phyloP scores from a whole-genome alignment of 1,140 invertebrate species.

The Pseudoatta argentina region DNA sequence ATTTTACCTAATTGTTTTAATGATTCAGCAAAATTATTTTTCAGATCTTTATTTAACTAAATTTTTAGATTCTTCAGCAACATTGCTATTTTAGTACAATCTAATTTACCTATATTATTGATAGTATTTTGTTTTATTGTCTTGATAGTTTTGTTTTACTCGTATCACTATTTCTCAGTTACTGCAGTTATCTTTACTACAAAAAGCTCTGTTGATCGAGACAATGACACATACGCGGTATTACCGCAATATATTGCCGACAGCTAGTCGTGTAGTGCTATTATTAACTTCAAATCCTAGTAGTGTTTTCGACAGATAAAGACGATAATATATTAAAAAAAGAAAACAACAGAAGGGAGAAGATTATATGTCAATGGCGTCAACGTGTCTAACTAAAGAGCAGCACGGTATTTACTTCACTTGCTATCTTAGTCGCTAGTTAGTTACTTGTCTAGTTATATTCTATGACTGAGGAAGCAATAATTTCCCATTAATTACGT shows the following conservation, averaged over 20 bases:
- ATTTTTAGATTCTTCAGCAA: too few species aligned
- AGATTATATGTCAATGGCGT: background rate
- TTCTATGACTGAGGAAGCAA: background rate
- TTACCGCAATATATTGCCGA: slow-evolving; percentile 18
- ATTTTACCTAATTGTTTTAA: too few species aligned
- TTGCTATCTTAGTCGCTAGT: background rate
- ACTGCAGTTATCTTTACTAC: slow-evolving; percentile 20
- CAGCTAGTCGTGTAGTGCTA: background rate
- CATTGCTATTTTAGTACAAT: background rate
- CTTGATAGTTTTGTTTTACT: background rate
- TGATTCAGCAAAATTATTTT: too few species aligned
- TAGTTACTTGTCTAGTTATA: background rate
- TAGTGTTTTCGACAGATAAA: background rate
- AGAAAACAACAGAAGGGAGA: background rate
- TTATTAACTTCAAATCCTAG: slow-evolving; percentile 18
- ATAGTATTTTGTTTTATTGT: slow-evolving; percentile 8
- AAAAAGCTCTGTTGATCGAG: slow-evolving; percentile 30
- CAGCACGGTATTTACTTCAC: background rate
- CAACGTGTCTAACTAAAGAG: background rate
- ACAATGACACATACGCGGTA: slow-evolving; percentile 38
- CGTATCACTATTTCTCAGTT: background rate
- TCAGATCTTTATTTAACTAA: too few species aligned
- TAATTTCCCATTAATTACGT: slow-evolving; percentile 56
- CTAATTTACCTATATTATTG: background rate
- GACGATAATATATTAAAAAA: background rate